Base-by-base conservation (phyloP, 2,888 invertebrate species). In the Carterocephalus palaemon region DNA sequence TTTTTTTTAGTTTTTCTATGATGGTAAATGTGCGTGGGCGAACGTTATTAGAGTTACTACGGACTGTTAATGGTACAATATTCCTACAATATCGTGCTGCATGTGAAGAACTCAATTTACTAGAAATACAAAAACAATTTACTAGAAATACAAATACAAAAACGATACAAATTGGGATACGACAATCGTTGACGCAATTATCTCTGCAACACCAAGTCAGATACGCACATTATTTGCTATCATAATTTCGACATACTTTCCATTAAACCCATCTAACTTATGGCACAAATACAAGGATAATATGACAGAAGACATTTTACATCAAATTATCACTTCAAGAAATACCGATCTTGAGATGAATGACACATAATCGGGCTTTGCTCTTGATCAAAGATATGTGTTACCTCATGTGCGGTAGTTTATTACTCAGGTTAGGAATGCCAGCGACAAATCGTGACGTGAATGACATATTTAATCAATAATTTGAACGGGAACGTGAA, bases 301-400 rank as follows among this genome's bases (percentile, higher is more conserved):
- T 31, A 62, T 64, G 60, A 54, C 49, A 40, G 60, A 63, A 53
- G 57, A 57, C 42, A 63, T 64, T 45, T 60, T 63, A 55, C 54
- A 62, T 54, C 58, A 41, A 55, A 53, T 49, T 53, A 47, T 53
- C 43, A 57, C 42, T 37, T 48, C 50, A n/a, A 52, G 51, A 54
- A 59, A 57, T 57, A 37, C 5, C 45, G 48, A 40, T 32, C 1
- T 40, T 16, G 31, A 32, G 48, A 40, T 47, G 51, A 59, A 53
- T 54, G 50, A 56, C 55, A 24, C 53, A 56, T 52, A 56, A 53
- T 22, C 47, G 13, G 1, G 48, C 56, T 51, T 58, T 59, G 8
- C 51, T 56, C 49, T 59, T 62, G 54, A 69, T 67, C 52, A 60
- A 66, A 60, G 64, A 67, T 40, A 60, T 64, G 59, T 67, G 60